Percentiles rank a stretch among this genome's conserved stretches.
Evolutionary conservation across 2,113 vertebrate species (phyloP).

Genomic region (Dicerorhinus sumatrensis): DNA sequence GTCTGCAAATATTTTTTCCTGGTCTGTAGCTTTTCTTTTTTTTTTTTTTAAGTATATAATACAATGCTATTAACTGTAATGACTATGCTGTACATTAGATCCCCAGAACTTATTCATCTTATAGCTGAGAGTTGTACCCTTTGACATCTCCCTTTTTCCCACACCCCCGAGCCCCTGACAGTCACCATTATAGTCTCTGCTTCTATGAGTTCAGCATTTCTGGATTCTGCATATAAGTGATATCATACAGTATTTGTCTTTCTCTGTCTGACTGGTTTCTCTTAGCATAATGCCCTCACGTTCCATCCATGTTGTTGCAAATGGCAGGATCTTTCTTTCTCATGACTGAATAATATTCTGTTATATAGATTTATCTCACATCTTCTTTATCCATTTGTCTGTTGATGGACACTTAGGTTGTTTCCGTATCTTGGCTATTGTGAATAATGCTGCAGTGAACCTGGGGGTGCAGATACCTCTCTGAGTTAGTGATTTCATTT

Average conservation of each 20-base stretch:
- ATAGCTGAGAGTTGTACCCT: not conserved
- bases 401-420: not conserved
- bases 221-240: not conserved
- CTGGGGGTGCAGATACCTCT: not conserved
- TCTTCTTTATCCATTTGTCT: not conserved
- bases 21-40: not conserved
- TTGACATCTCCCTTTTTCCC: not conserved
- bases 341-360: not conserved
- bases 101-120: not conserved
- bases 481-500: not conserved
- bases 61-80: not conserved
- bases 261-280: not conserved
- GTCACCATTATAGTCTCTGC: not conserved
- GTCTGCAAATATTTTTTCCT: not conserved
- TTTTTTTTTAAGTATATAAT: not conserved
- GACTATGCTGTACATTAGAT: not conserved
- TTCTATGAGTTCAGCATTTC: not conserved
- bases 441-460: not conserved
- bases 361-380: not conserved
- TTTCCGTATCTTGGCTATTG: not conserved
- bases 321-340: not conserved
- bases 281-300: not conserved
- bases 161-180: not conserved
- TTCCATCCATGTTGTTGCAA: not conserved
- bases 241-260: not conserved